Evolutionary conservation across 2,888 invertebrate species (phyloP).

Genomic region (Icerya purchasi): DNA sequence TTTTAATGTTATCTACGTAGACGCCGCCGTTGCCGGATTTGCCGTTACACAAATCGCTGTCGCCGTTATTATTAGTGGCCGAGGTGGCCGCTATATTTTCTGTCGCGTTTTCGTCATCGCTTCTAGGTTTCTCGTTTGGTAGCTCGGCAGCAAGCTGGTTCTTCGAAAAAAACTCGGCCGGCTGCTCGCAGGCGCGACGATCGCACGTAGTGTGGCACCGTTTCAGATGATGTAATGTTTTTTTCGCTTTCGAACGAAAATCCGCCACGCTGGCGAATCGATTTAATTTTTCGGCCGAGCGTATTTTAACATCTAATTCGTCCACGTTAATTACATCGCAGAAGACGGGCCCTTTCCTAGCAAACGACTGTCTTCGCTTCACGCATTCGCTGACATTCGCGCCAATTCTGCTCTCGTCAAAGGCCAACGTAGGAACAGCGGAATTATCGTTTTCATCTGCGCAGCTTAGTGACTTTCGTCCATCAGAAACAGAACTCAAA

Average conservation of each 20-base stretch:
- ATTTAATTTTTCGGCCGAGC: not conserved
- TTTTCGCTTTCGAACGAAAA: slow-evolving; percentile 4
- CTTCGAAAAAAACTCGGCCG: slow-evolving; percentile 2
- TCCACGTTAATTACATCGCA: slow-evolving; percentile 10
- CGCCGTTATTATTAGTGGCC: not conserved
- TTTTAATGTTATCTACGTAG: slow-evolving; percentile 1
- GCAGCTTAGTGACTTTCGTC: slow-evolving; percentile 3
- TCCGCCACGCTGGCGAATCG: slow-evolving; percentile 10
- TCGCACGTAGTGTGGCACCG: no score
- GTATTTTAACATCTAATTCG: slow-evolving; percentile 6
- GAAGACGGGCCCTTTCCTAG: slow-evolving; percentile 6
- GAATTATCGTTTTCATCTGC: not conserved
- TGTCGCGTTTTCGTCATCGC: not conserved
- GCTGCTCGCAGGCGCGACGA: not conserved
- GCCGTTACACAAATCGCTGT: not conserved
- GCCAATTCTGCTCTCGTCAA: not conserved
- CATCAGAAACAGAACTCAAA: slow-evolving; percentile 6
- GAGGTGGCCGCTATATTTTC: not conserved
- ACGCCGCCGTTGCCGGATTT: not conserved
- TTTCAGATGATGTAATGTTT: not conserved
- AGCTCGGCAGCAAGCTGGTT: not conserved
- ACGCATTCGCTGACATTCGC: slow-evolving; percentile 1
- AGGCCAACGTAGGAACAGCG: not conserved
- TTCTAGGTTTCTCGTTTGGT: not conserved
- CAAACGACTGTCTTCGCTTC: slow-evolving; percentile 10